Base-by-base conservation (phyloP, 2,797 vertebrate genomes). In the Bovichtus variegatus region DNA sequence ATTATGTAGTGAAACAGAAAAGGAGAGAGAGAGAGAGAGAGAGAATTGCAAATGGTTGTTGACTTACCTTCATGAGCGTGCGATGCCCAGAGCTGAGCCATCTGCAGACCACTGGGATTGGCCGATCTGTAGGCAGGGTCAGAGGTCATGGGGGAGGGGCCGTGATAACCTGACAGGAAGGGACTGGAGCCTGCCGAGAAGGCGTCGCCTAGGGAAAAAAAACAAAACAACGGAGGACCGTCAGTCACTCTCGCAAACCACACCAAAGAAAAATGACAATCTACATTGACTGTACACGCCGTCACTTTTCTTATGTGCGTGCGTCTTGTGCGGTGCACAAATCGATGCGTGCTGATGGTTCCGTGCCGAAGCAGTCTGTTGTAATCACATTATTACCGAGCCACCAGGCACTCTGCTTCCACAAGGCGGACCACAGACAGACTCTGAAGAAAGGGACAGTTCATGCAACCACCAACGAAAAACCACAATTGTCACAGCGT, bases 81-180 rank as follows among this genome's bases (percentile, higher is more conserved):
- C 11, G 91, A 73, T 0, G 95, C 92, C 95, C 95, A 96, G 46
- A 97, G 95, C 87, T 97, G 96, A 64, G 95, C 93, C 96, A 97
- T 96, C 84, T 96, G 96, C 74, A 97, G 91, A 81, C 93, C 84
- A 76, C 95, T 95, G 87, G 96, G 94, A 87, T 96, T 96, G 81
- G 95, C 89, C 9, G 95, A 85, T 89, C 96, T 93, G 95, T 96
- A 97, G 23, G 95, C 68, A 1, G 96, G 95, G 81, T 96, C 96
- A 71, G 96, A 95, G 87, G 95, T 94, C 85, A 97, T 44, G 72
- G 91, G 80, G 85, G 94, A 94, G n/a, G 94, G 83, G 16, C 71
- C 85, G 21, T 93, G 92, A 80, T 96, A 96, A 83, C 95, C 92
- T 50, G 96, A 91, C 86, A 97, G 92, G 92, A 96, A 97, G 49